A percentile compares a stretch with the other conserved stretches of the same genome.
phyloP scores from a whole-genome alignment of 2,888 invertebrate genomes.

The Cremastobaeus sp. region DNA sequence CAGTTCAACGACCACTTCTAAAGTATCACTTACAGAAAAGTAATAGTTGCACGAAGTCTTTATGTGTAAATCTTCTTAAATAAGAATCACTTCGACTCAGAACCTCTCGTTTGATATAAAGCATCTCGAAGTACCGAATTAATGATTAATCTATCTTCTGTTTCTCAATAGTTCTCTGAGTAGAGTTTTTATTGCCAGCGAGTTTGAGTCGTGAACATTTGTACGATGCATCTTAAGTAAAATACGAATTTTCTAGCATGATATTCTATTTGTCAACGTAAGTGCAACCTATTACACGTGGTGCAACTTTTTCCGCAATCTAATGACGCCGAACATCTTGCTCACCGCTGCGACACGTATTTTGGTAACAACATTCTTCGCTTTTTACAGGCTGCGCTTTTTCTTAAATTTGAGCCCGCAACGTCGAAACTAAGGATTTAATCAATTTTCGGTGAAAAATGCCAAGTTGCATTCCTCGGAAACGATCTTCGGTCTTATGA shows the following conservation, averaged over 20 bases:
- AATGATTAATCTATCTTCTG: neutral
- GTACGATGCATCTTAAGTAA: conserved; percentile 39
- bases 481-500: too few relatives aligned
- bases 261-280: conserved; percentile 34
- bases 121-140: conserved; percentile 11
- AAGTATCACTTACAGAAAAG: conserved; percentile 17
- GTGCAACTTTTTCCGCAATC: conserved; percentile 33
- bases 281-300: conserved; percentile 44
- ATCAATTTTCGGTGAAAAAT: too few relatives aligned
- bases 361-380: conserved; percentile 48
- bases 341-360: conserved; percentile 8
- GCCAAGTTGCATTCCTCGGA: too few relatives aligned
- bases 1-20: neutral
- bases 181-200: conserved; percentile 10
- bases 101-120: conserved; percentile 14
- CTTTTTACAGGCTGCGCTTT: conserved; percentile 5
- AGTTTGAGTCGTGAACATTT: conserved; percentile 24
- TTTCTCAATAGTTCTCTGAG: neutral
- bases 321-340: conserved; percentile 37
- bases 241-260: conserved; percentile 44
- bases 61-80: conserved; percentile 32
- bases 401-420: neutral
- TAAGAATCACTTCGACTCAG: conserved; percentile 14
- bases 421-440: too few relatives aligned
- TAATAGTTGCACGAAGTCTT: conserved; percentile 50